Percentiles rank a stretch among this genome's conserved stretches.
Evolutionary conservation across 2,888 invertebrate species (phyloP).

Genomic region (Rhagonycha lutea): DNA sequence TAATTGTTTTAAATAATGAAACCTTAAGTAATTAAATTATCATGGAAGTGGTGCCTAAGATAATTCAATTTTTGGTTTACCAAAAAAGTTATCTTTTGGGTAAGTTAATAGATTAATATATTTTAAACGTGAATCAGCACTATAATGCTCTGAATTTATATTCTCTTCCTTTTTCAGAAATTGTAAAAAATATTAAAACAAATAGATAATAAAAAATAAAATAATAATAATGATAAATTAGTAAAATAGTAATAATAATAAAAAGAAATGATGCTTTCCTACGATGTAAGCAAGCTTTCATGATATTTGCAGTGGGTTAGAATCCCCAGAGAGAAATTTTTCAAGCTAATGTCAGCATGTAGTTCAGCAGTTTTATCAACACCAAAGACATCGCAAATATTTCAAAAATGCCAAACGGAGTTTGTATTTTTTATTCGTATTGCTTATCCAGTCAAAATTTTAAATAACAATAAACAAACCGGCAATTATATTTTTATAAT

Average conservation of each 20-base stretch:
- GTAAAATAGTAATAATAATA: not conserved
- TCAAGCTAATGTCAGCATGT: not conserved
- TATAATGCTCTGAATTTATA: not conserved
- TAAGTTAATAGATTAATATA: not conserved
- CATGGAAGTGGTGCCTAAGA: not conserved
- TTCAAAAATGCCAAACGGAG: not conserved
- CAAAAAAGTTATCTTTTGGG: not conserved
- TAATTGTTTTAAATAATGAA: not conserved
- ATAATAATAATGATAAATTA: not conserved
- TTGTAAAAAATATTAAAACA: not conserved
- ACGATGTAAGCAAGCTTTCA: not conserved
- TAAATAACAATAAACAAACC: not conserved
- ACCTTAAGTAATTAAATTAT: not conserved
- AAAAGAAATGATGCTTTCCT: not conserved
- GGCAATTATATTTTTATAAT: not conserved
- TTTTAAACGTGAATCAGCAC: not conserved
- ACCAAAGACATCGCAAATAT: not conserved
- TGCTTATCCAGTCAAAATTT: not conserved
- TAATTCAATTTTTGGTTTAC: not conserved
- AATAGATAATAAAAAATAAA: not conserved
- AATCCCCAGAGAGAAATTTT: not conserved
- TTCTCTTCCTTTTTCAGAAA: not conserved
- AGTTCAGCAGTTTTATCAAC: not conserved
- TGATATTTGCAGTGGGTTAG: not conserved
- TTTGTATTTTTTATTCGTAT: not conserved